Evolutionary conservation across 2,888 invertebrate genomes (phyloP).

Genomic region (Cyrtodaria siliqua): DNA sequence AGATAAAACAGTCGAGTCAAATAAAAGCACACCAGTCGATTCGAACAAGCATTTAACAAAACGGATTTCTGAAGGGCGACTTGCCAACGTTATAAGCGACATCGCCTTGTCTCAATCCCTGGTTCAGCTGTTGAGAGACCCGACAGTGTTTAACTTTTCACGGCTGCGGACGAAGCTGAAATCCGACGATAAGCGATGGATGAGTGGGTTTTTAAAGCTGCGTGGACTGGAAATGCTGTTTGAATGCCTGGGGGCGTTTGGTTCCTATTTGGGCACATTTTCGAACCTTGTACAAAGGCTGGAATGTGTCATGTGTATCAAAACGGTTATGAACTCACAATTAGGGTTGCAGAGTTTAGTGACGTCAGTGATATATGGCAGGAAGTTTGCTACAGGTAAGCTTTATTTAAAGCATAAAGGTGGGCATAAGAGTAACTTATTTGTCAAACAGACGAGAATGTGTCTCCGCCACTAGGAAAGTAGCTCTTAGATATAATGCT

Average conservation of each 20-base stretch:
- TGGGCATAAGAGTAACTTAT: too few relatives aligned
- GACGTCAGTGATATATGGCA: conserved; percentile 96
- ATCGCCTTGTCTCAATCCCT: conserved; percentile 72
- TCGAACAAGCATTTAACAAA: neutral
- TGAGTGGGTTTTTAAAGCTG: conserved; percentile 81
- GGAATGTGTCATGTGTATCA: conserved; percentile 83
- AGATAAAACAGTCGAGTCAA: neutral
- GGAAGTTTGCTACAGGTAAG: conserved; percentile 93
- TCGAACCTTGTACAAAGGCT: conserved; percentile 74
- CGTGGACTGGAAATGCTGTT: conserved; percentile 78
- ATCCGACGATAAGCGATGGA: conserved; percentile 74
- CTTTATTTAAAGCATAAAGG: too few relatives aligned
- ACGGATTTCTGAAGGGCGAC: conserved; percentile 66
- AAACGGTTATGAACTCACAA: conserved; percentile 92
- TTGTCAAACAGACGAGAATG: too few relatives aligned
- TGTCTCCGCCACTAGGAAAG: too few relatives aligned
- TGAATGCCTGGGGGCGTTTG: conserved; percentile 74
- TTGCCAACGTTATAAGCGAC: conserved; percentile 71
- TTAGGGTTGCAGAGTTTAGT: conserved; percentile 97
- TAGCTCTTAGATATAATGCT: too few relatives aligned
- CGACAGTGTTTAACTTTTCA: conserved; percentile 78
- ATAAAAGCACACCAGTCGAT: neutral
- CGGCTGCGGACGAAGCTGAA: conserved; percentile 78
- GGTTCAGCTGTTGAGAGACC: conserved; percentile 73
- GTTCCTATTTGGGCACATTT: conserved; percentile 66